phyloP scores from a whole-genome alignment of 2,113 vertebrate genomes.

The Cyprinodon variegatus region DNA sequence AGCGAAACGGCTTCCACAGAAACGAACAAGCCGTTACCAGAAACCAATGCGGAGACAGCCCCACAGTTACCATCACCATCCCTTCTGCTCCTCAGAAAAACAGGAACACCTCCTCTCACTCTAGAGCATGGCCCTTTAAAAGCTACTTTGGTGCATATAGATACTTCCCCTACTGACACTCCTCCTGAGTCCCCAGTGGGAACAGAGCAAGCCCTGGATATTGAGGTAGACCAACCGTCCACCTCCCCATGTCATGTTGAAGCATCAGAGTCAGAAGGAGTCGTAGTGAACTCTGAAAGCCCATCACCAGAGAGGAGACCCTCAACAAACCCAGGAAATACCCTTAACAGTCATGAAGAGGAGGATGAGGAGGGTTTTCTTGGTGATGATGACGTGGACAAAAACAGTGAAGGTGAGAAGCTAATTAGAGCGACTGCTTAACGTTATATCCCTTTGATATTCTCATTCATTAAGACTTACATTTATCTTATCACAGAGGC shows the following conservation, averaged over 20 bases:
- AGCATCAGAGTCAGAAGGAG: slow-evolving; percentile 7
- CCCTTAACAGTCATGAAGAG: neutral
- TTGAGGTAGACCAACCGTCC: slow-evolving; percentile 42
- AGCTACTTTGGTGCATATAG: slow-evolving; percentile 43
- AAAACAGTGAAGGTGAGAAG: slow-evolving; percentile 59
- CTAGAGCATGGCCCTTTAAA: slow-evolving; percentile 48
- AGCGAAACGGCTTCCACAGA: slow-evolving; percentile 42
- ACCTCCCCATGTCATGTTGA: slow-evolving; percentile 53
- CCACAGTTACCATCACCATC: slow-evolving; percentile 39
- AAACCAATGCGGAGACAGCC: slow-evolving; percentile 35
- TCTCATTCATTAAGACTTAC: slow-evolving; percentile 61
- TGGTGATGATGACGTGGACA: slow-evolving; percentile 51
- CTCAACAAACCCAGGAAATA: slow-evolving; percentile 24
- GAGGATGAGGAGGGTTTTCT: slow-evolving; percentile 36
- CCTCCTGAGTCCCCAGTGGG: slow-evolving; percentile 24
- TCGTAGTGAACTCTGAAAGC: neutral
- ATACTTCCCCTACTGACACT: slow-evolving; percentile 31
- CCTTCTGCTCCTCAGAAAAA: slow-evolving; percentile 13
- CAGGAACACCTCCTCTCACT: slow-evolving; percentile 30
- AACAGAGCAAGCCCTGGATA: neutral
- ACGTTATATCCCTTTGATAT: slow-evolving; percentile 64
- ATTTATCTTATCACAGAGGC: slow-evolving; percentile 29
- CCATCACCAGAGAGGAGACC: slow-evolving; percentile 21
- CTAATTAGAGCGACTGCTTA: slow-evolving; percentile 59
- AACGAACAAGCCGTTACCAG: slow-evolving; percentile 54